Percentiles rank a stretch among this genome's conserved stretches.
phyloP scores from a whole-genome alignment of 2,113 vertebrate species.

The Bubo scandiacus region DNA sequence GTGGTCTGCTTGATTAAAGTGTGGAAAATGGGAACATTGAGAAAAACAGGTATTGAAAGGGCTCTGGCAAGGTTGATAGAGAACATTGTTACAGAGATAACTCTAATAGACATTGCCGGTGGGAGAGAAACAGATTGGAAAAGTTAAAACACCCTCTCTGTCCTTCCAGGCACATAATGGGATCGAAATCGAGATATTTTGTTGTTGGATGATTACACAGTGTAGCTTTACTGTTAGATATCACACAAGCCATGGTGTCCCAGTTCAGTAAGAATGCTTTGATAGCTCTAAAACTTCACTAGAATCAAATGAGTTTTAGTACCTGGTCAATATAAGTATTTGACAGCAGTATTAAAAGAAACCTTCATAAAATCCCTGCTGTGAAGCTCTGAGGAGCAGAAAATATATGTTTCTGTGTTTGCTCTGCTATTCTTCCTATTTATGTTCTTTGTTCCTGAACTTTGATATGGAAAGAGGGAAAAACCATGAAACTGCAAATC shows the following conservation, averaged over 20 bases:
- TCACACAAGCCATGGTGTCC: background rate
- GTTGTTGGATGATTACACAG: constrained; percentile 11
- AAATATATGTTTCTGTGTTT: constrained; percentile 14
- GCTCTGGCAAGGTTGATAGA: background rate
- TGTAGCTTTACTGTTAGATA: constrained; percentile 6
- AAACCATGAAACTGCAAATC: background rate
- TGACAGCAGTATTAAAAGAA: constrained; percentile 35
- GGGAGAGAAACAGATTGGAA: constrained; percentile 3
- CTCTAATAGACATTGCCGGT: constrained; percentile 2
- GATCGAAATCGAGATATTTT: background rate
- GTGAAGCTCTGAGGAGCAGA: background rate
- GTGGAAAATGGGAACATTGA: background rate
- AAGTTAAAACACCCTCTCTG: constrained; percentile 13
- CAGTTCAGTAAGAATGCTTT: constrained; percentile 61
- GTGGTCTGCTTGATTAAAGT: background rate
- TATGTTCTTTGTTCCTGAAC: constrained; percentile 40
- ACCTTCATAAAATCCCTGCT: constrained; percentile 29
- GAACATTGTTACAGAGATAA: constrained; percentile 4
- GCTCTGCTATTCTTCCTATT: constrained; percentile 25
- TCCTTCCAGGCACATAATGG: constrained; percentile 14
- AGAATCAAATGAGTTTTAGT: constrained; percentile 5
- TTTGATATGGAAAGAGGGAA: background rate
- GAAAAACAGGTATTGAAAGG: constrained; percentile 34
- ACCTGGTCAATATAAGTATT: constrained; percentile 29
- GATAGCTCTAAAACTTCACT: constrained; percentile 37